Evolutionary conservation across 2,797 vertebrate species (phyloP).

Genomic region (Allobates femoralis): DNA sequence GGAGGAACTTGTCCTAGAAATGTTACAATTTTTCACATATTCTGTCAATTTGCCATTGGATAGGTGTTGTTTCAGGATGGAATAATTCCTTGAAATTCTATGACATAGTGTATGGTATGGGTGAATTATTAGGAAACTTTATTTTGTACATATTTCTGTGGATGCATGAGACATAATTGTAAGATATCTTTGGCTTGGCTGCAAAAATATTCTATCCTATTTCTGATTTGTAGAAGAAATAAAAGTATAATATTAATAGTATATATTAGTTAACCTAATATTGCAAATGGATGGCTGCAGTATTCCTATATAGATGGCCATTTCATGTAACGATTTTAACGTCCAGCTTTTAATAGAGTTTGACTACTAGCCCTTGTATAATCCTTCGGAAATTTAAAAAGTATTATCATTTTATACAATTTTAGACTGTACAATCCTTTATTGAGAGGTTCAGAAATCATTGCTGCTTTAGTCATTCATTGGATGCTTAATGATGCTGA

Average conservation of each 20-base stretch:
- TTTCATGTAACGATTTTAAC: not conserved
- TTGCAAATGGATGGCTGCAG: not conserved
- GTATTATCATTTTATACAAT: constrained; percentile 14
- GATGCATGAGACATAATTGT: too few species aligned
- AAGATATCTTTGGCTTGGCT: too few species aligned
- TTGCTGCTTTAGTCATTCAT: constrained; percentile 15
- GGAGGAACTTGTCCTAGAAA: too few species aligned
- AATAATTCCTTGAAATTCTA: too few species aligned
- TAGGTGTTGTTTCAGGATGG: too few species aligned
- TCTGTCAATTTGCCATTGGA: too few species aligned
- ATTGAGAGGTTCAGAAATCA: constrained; percentile 22
- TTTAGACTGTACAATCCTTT: constrained; percentile 5
- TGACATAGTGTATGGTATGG: too few species aligned
- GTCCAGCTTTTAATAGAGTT: not conserved
- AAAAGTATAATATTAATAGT: not conserved
- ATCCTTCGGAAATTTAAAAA: not conserved
- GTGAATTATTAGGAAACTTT: too few species aligned
- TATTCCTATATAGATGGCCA: not conserved
- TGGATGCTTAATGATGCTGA: constrained; percentile 25
- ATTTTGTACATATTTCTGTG: too few species aligned
- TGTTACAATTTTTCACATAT: too few species aligned
- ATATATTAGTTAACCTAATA: not conserved
- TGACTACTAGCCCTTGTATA: not conserved
- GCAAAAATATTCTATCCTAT: not conserved
- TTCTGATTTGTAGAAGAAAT: not conserved